Evolutionary conservation across 2,113 vertebrate species (phyloP), one percentile per base, ranked within the genome.

Genomic region (Mormyrus iriodes): DNA sequence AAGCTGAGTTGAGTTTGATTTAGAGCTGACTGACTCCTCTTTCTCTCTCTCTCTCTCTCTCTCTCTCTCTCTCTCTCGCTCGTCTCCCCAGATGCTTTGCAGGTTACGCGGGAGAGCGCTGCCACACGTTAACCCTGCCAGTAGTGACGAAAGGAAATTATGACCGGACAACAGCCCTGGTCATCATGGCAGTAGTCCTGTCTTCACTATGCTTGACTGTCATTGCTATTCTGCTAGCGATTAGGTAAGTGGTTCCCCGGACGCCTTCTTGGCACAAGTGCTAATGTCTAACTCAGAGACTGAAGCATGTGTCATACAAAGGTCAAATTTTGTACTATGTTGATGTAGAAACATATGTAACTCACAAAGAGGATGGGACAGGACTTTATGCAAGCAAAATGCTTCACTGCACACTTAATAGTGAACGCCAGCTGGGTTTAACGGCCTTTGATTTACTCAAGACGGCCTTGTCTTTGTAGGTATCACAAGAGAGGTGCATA

Each of bases 401-500:
- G 4, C 48, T n/a, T n/a, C n/a, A 7, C 10, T 27, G 46, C 0
- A 3, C 44, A 31, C 83, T 85, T 85, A 35, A 35, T 27, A 13
- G 24, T 86, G 31, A 35, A 35, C 10, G 21, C 17, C 17, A 19
- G 49, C 31, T 31, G 24, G 15, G 39, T 53, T 15, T 24, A 19
- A 35, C 58, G 24, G 4, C 51, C 21, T 55, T 39, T 84, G 31
- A 19, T 13, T 9, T 79, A 84, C 49, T 82, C 15, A 49, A 51
- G 53, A 86, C n/a, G 9, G 19, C 10, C 31, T 31, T 89, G 12
- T 27, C 17, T 53, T 87, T 85, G 0, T 92, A 97, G 97, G 92
- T 97, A 95, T 93, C 96, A 97, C 85, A 97, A 95, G 90, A 95
- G 96, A 92, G 96, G 95, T 88, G 96, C 95, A 85, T 96, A 96